Conservation (phyloP, 2,888 invertebrate species). For the Luffia ferchaultella region DNA sequence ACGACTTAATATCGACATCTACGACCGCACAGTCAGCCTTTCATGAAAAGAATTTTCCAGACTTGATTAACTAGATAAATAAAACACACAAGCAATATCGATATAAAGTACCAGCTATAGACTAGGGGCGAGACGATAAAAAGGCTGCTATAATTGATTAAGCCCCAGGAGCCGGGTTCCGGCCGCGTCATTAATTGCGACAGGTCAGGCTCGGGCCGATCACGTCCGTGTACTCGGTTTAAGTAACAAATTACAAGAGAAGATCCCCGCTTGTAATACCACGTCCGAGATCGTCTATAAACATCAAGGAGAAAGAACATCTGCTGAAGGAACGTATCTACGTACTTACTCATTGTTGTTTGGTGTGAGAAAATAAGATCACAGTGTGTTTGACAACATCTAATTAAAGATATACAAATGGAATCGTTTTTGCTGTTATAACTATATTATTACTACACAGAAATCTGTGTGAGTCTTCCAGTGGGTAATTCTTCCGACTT, state of each 20-base stretch:
- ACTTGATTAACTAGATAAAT: too few relatives aligned
- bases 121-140: constrained; percentile 17
- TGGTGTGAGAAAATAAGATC: background rate
- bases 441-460: too few relatives aligned
- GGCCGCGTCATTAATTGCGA: constrained; percentile 28
- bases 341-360: background rate
- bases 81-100: too few relatives aligned
- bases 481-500: too few relatives aligned
- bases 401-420: too few relatives aligned
- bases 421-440: too few relatives aligned
- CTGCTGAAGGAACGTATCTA: background rate
- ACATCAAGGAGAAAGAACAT: too few relatives aligned
- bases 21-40: too few relatives aligned
- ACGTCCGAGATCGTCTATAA: background rate
- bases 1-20: too few relatives aligned
- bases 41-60: too few relatives aligned
- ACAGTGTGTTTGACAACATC: too few relatives aligned
- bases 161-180: constrained; percentile 24
- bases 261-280: background rate
- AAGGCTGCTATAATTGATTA: constrained; percentile 31
- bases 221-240: background rate
- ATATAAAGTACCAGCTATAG: background rate
- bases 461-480: too few relatives aligned
- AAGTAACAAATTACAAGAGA: background rate
- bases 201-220: constrained; percentile 8